phyloP scores from a whole-genome alignment of 2,113 vertebrate species.

The Potamarius usumacintae region DNA sequence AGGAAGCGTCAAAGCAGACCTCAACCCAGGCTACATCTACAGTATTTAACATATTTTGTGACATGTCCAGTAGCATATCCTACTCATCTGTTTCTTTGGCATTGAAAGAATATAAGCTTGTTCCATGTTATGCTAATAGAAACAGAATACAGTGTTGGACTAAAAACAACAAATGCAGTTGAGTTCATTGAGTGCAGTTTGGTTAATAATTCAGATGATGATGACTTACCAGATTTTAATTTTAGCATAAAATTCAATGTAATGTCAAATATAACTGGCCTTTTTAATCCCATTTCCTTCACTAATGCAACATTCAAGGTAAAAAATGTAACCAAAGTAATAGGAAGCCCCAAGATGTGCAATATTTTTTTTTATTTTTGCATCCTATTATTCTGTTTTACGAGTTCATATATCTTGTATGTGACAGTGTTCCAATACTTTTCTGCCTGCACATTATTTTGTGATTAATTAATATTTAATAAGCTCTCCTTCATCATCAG shows the following conservation, averaged over 20 bases:
- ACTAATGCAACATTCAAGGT: not conserved
- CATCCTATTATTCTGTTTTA: not conserved
- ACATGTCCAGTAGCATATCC: not conserved
- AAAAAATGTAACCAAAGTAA: not conserved
- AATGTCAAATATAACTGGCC: not conserved
- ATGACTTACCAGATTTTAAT: not conserved
- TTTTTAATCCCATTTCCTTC: not conserved
- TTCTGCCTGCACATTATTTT: not conserved
- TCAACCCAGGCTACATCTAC: not conserved
- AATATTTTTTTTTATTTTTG: too few relatives aligned
- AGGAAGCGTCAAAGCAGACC: not conserved
- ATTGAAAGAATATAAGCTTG: not conserved
- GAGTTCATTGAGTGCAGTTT: not conserved
- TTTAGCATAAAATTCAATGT: not conserved
- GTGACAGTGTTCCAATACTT: not conserved
- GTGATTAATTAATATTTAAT: constrained; percentile 1
- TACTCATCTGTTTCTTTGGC: not conserved
- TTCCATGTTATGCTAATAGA: not conserved
- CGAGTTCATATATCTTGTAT: not conserved
- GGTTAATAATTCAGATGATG: not conserved
- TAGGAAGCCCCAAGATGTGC: not conserved
- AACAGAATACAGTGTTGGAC: not conserved
- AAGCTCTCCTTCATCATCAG: not conserved
- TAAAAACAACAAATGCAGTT: too few relatives aligned
- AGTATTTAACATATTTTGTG: not conserved